These are phyloP conservation scores for Mayetiola destructor DNA, from an alignment of 2,888 invertebrate species.

Conservation along the genomic window DNA sequence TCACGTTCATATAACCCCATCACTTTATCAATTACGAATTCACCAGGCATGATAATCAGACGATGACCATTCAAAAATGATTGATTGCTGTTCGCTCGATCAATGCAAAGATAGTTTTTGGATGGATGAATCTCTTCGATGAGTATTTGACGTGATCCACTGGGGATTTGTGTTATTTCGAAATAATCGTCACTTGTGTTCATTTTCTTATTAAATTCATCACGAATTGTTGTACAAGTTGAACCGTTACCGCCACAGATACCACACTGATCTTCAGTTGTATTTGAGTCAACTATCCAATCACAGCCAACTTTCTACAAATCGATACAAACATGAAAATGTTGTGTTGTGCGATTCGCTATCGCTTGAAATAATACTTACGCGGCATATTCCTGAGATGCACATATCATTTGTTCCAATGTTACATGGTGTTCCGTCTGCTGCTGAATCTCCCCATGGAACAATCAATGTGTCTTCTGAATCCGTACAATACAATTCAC, in stretches of 20 bases:
- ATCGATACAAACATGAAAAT: too few species aligned
- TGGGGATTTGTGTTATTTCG: conserved; percentile 53
- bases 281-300: conserved; percentile 67
- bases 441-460: conserved; percentile 56
- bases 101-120: conserved; percentile 67
- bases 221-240: conserved; percentile 56
- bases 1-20: conserved; percentile 65
- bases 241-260: conserved; percentile 73
- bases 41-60: conserved; percentile 56
- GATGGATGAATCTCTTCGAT: conserved; percentile 62
- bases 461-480: conserved; percentile 57
- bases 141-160: conserved; percentile 62
- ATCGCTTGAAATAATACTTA: conserved; percentile 27
- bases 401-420: conserved; percentile 73
- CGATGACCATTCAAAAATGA: conserved; percentile 71
- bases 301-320: conserved; percentile 77
- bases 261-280: conserved; percentile 71
- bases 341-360: neutral
- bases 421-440: conserved; percentile 76
- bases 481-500: conserved; percentile 69
- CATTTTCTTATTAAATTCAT: conserved; percentile 40
- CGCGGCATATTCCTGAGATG: conserved; percentile 59
- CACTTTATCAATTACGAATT: conserved; percentile 67
- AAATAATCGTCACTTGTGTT: conserved; percentile 44
- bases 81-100: conserved; percentile 48